Evolutionary conservation across 2,113 vertebrate genomes (phyloP), one percentile per base, ranked within the genome.

Genomic region (Fulica atra): DNA sequence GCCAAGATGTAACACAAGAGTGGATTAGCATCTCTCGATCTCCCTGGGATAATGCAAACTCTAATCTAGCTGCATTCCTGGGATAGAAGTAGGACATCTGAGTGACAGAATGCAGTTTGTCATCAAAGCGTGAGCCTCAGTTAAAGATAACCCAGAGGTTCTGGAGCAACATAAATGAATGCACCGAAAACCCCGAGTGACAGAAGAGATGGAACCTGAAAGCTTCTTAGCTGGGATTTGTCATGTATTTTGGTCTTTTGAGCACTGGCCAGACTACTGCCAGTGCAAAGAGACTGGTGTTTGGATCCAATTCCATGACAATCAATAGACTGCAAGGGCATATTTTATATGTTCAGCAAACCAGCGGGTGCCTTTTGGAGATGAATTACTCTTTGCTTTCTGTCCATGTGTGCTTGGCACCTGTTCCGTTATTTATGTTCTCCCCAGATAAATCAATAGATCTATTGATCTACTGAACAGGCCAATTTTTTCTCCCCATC

Each of bases 61-160:
- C 64, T 54, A 90, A 96, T 71, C 68, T 69, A 92, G 64, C 86
- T 95, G 78, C 78, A 54, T 93, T 96, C 56, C 84, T 92, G 71
- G 74, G 81, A 17, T n/a, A 82, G 81, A 91, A 96, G 54, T 40
- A 83, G 91, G 56, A 72, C 38, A 81, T 88, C 74, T 89, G 53
- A 93, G 80, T 91, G 78, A 50, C 0, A 1, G 77, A 92, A 95
- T 85, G 59, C 40, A 61, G 33, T 70, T 86, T 72, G 65, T 71
- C 54, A 70, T 79, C 65, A 72, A 69, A 7, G 3, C 20, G 9
- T 38, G 61, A 89, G 38, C 86, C 26, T 85, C 2, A 0, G 81
- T 78, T 93, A 73, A 81, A 92, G 86, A 50, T 77, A 91, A 89
- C 29, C 36, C 25, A 26, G 64, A 73, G 54, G 18, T 84, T 63